Percentiles rank a stretch among this genome's conserved stretches.
These are phyloP conservation scores for Maccullochella peelii DNA, from an alignment of 2,113 vertebrate species.

Conservation along the genomic window DNA sequence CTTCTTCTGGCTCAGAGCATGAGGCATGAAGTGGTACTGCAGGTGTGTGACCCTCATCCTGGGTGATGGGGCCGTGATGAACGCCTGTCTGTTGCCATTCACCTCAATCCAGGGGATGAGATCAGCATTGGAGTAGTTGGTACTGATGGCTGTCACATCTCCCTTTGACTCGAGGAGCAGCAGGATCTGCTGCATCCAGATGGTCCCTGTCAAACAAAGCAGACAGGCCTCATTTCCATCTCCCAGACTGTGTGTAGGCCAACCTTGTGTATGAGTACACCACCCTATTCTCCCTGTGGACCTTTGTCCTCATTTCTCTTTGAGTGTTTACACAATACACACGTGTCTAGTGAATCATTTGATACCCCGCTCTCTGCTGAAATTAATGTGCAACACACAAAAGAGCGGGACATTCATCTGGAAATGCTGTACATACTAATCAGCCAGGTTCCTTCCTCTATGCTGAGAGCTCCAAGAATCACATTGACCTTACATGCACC, in stretches of 20 bases:
- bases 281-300: not conserved
- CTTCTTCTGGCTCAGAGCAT: slow-evolving; percentile 62
- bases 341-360: slow-evolving; percentile 5
- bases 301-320: not conserved
- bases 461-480: not conserved
- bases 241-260: not conserved
- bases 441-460: not conserved
- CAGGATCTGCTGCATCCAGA: slow-evolving; percentile 82
- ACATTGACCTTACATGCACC: slow-evolving; percentile 11
- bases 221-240: not conserved
- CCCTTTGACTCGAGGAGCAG: slow-evolving; percentile 70
- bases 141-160: slow-evolving; percentile 34
- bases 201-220: slow-evolving; percentile 69
- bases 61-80: slow-evolving; percentile 47
- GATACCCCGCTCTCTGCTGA: slow-evolving; percentile 1
- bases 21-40: slow-evolving; percentile 65
- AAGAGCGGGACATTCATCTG: slow-evolving; percentile 15
- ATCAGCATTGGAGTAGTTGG: slow-evolving; percentile 1
- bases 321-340: slow-evolving; percentile 14
- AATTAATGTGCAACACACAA: slow-evolving; percentile 25
- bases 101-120: slow-evolving; percentile 77
- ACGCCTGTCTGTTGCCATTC: slow-evolving; percentile 34
- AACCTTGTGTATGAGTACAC: not conserved
- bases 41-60: slow-evolving; percentile 70
- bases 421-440: slow-evolving; percentile 26